These are phyloP conservation scores for Gymnoscopelus braueri DNA, from an alignment of 2,797 vertebrate genomes.

Conservation along the genomic window DNA sequence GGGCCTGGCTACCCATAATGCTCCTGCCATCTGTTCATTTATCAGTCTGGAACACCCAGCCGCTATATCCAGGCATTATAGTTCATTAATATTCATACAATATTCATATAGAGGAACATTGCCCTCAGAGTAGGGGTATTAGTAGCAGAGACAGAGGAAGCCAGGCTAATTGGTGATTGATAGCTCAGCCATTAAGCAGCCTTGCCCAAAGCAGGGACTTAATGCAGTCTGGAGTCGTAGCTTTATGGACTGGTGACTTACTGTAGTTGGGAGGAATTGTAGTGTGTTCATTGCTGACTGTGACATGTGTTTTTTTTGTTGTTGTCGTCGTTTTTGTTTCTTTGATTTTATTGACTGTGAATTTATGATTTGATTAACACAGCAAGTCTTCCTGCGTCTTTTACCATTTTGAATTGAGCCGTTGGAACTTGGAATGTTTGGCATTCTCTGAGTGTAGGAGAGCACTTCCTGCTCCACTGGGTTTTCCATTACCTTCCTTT, in stretches of 20 bases:
- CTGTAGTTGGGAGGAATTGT: too few relatives aligned
- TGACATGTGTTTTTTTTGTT: conserved; percentile 28
- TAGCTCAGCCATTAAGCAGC: conserved; percentile 58
- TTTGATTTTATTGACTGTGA: conserved; percentile 12
- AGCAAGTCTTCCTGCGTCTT: background rate
- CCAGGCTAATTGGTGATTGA: conserved; percentile 74
- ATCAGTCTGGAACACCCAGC: conserved; percentile 73
- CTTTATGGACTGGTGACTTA: conserved; percentile 23
- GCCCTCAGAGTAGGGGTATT: conserved; percentile 63
- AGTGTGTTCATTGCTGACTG: conserved; percentile 31
- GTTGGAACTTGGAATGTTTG: conserved; percentile 1
- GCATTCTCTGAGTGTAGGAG: background rate
- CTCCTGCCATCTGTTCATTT: conserved; percentile 75
- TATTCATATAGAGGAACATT: conserved; percentile 68
- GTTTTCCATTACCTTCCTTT: background rate
- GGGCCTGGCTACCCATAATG: conserved; percentile 68
- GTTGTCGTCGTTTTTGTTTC: too few relatives aligned
- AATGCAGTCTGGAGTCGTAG: conserved; percentile 52
- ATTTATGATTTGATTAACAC: background rate
- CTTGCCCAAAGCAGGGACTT: conserved; percentile 38
- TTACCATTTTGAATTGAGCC: background rate
- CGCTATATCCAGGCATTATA: conserved; percentile 54
- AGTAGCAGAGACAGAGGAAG: conserved; percentile 62
- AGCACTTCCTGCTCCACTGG: background rate
- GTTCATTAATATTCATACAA: conserved; percentile 76